These are phyloP conservation scores for Spondyliosoma cantharus DNA, from an alignment of 2,797 vertebrate genomes.

Conservation along the genomic window DNA sequence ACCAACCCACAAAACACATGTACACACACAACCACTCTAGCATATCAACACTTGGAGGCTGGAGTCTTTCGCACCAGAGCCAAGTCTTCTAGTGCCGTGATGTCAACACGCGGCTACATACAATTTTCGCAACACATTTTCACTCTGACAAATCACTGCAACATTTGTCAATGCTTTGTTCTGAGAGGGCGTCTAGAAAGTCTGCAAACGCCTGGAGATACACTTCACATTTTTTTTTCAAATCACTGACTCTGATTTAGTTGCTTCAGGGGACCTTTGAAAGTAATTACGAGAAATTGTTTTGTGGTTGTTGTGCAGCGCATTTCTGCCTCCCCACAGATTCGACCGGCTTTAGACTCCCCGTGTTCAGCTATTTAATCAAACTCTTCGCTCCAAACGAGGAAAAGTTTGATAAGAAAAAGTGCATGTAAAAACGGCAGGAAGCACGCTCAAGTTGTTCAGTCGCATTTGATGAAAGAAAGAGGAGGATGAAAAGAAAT, in stretches of 20 bases:
- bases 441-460: neutral
- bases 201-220: slow-evolving; percentile 9
- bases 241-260: slow-evolving; percentile 34
- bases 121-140: slow-evolving; percentile 56
- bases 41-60: slow-evolving; percentile 52
- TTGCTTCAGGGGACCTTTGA: slow-evolving; percentile 40
- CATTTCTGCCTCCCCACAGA: slow-evolving; percentile 42
- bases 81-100: slow-evolving; percentile 53
- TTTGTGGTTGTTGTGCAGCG: slow-evolving; percentile 43
- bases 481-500: slow-evolving; percentile 16
- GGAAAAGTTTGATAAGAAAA: slow-evolving; percentile 3
- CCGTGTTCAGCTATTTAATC: slow-evolving; percentile 35
- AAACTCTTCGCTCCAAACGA: slow-evolving; percentile 10
- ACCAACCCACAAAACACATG: slow-evolving; percentile 52
- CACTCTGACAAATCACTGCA: slow-evolving; percentile 45
- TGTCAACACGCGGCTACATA: slow-evolving; percentile 53
- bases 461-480: neutral
- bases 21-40: slow-evolving; percentile 46
- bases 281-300: slow-evolving; percentile 46
- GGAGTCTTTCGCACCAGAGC: slow-evolving; percentile 55
- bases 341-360: slow-evolving; percentile 27
- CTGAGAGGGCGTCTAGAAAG: slow-evolving; percentile 43
- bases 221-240: neutral
- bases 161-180: slow-evolving; percentile 40
- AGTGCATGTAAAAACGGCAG: neutral